Evolutionary conservation across 2,888 invertebrate genomes (phyloP).

Genomic region (Cabera pusaria): DNA sequence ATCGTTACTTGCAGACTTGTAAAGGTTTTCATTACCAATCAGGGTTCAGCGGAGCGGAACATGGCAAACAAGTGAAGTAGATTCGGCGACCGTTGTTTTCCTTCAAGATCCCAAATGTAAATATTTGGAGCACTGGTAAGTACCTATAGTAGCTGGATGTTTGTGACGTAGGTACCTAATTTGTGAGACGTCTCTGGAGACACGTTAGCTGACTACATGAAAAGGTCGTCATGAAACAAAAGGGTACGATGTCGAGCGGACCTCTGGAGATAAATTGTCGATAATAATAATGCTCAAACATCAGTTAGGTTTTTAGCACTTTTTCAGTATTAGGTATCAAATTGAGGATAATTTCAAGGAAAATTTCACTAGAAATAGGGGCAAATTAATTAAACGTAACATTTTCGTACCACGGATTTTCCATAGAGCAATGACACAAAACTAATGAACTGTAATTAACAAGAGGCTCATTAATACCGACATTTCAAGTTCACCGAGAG

Average conservation of each 20-base stretch:
- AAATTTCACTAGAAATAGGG: too few relatives aligned
- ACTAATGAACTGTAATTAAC: not conserved
- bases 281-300: too few relatives aligned
- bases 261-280: too few relatives aligned
- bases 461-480: not conserved
- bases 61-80: constrained; percentile 31
- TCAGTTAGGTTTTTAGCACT: too few relatives aligned
- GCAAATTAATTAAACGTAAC: too few relatives aligned
- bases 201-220: constrained; percentile 15
- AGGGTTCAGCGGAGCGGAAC: constrained; percentile 24
- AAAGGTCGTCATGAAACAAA: constrained; percentile 18
- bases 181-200: constrained; percentile 16
- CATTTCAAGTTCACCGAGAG: constrained; percentile 8
- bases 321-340: too few relatives aligned
- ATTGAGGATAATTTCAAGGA: too few relatives aligned
- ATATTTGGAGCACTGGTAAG: constrained; percentile 22
- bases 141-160: constrained; percentile 9
- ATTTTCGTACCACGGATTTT: too few relatives aligned
- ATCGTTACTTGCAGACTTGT: too few relatives aligned
- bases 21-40: constrained; percentile 27
- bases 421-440: not conserved
- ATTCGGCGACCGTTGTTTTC: constrained; percentile 32
- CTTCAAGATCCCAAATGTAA: constrained; percentile 20
- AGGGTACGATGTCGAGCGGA: constrained; percentile 4
- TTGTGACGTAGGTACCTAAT: constrained; percentile 16